Conservation (phyloP, 2,113 vertebrate genomes). For the Lucifuga dentata region DNA sequence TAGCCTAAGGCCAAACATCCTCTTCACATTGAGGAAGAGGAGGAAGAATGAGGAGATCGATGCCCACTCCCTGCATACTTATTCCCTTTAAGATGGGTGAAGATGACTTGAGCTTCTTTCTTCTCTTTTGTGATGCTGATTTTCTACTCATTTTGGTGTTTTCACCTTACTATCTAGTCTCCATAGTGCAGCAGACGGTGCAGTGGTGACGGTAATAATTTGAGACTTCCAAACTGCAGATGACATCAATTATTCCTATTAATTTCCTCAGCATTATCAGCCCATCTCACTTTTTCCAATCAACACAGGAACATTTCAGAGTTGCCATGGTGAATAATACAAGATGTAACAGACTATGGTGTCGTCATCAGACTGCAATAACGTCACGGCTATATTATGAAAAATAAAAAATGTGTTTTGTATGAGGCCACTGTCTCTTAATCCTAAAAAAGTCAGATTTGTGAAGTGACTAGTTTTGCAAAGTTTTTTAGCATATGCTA, state of each 20-base stretch:
- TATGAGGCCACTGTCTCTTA: not conserved
- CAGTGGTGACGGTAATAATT: constrained; percentile 14
- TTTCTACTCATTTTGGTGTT: not conserved
- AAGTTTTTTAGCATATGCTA: constrained; percentile 1
- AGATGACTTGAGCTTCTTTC: constrained; percentile 19
- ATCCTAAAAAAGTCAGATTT: not conserved
- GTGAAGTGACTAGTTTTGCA: not conserved
- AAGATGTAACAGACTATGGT: constrained; percentile 3
- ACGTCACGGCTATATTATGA: not conserved
- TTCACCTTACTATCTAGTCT: not conserved
- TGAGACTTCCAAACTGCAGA: not conserved
- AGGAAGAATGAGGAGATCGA: constrained; percentile 71
- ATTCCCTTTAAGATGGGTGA: constrained; percentile 49
- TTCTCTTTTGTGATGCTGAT: not conserved
- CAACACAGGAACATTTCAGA: constrained; percentile 8
- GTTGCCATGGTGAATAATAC: constrained; percentile 19
- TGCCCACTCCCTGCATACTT: constrained; percentile 80
- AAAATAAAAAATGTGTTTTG: not conserved
- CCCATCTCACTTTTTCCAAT: not conserved
- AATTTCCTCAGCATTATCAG: constrained; percentile 15
- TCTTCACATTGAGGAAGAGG: constrained; percentile 63
- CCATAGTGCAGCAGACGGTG: not conserved
- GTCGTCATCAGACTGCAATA: not conserved
- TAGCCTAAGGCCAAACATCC: constrained; percentile 45
- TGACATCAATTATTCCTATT: not conserved